Conservation (phyloP, 2,888 invertebrate genomes). For the Rhingia campestris region DNA sequence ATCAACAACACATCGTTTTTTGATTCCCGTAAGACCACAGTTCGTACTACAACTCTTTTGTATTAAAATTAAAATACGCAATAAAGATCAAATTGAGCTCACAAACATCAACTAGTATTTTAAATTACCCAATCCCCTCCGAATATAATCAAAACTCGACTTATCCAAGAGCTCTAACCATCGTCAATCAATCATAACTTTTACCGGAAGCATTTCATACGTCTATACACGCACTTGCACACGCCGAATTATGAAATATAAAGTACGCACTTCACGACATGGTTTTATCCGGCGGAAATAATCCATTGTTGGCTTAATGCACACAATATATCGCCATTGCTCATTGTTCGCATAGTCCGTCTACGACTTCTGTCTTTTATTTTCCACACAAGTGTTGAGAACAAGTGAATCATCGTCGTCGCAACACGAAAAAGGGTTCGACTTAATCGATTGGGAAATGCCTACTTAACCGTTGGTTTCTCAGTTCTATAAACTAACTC, state of each 20-base stretch:
- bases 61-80: background rate
- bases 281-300: slow-evolving; percentile 74
- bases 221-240: slow-evolving; percentile 17
- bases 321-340: background rate
- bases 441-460: slow-evolving; percentile 61
- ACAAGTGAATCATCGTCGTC: slow-evolving; percentile 62
- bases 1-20: too few relatives aligned
- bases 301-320: slow-evolving; percentile 58
- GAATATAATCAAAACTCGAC: background rate
- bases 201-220: slow-evolving; percentile 43
- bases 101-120: background rate
- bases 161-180: background rate
- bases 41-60: slow-evolving; percentile 7
- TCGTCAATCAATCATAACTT: slow-evolving; percentile 20
- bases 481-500: slow-evolving; percentile 61
- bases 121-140: background rate
- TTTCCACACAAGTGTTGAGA: slow-evolving; percentile 11
- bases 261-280: slow-evolving; percentile 38
- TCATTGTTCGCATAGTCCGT: slow-evolving; percentile 15
- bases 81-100: background rate
- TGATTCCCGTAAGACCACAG: background rate
- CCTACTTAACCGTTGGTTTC: slow-evolving; percentile 63
- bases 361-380: slow-evolving; percentile 5
- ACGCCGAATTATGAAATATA: slow-evolving; percentile 28
- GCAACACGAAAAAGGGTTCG: slow-evolving; percentile 56